Evolutionary conservation across 2,797 vertebrate species (phyloP).

Genomic region (Tympanoctomys barrerae): DNA sequence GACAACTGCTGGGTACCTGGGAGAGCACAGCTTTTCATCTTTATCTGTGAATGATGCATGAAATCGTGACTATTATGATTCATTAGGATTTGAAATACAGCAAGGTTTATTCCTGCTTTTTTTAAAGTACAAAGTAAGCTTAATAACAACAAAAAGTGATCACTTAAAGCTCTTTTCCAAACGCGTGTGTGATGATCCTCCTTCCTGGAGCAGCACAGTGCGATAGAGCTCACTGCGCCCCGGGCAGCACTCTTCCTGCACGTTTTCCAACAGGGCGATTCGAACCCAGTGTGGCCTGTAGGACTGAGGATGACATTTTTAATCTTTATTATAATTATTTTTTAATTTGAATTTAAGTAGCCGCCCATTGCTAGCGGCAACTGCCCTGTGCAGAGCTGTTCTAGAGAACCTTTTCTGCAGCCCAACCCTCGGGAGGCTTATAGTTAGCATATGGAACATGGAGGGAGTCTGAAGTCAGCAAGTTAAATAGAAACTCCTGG

Average conservation of each 20-base stretch:
- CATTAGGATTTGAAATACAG: neutral
- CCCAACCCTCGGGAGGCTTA: neutral
- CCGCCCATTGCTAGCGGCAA: neutral
- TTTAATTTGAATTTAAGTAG: neutral
- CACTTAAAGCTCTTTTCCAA: neutral
- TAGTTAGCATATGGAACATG: neutral
- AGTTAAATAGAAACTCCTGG: neutral
- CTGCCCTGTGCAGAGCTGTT: no score
- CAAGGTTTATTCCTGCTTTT: neutral
- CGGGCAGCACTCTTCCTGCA: accelerated
- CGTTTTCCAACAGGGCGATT: neutral
- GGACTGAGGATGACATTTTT: neutral
- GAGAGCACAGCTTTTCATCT: neutral
- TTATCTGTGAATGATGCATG: neutral
- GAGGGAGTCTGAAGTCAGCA: neutral
- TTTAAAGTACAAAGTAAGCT: neutral
- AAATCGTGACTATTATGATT: neutral
- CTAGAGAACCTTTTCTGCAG: neutral
- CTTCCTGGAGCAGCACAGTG: neutral
- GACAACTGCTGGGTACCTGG: neutral
- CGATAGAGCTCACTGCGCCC: neutral
- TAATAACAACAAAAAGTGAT: neutral
- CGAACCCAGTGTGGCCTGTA: neutral
- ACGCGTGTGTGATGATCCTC: neutral
- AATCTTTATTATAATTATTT: neutral